Base-by-base conservation (phyloP, 2,888 invertebrate species). In the Zaprionus bogoriensis region DNA sequence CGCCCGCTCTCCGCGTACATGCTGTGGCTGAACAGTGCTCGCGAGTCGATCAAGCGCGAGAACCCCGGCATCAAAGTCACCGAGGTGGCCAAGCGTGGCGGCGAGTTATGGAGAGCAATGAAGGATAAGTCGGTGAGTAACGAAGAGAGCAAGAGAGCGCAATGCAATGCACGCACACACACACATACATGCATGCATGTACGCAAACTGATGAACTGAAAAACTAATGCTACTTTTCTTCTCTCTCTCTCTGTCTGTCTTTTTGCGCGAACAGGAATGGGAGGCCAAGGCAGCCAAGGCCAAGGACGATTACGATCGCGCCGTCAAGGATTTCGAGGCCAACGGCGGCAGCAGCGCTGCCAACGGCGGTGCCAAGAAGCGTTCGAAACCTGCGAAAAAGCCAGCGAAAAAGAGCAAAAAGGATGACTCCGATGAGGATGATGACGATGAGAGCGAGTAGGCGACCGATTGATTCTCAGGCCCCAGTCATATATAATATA, bases 51-150 rank as follows among this genome's bases (percentile, higher is more conserved):
- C 74, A 99, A 98, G 91, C 92, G 95, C 28, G 96, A 98, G 48
- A 94, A 96, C 92, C 98, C 99, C 23, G 98, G 97, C 67, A 95
- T 98, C 69, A 94, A 95, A 88, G 94, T 99, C 22, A 97, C 97
- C 6, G 99, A 99, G 88, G 94, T 99, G 65, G 95, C 98, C 38
- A 98, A 98, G 92, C 97, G 96, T 88, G 99, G 95, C 60, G 99
- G 99, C 46, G 98, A 99, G 92, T 92, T 97, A 92, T 99, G 99
- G 99, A 95, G 96, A 87, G 95, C 94, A 64, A 92, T 98, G 89
- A 95, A 95, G 87, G 96, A 97, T 88, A 98, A 97, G 92, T 93
- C 95, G 66, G 96, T 96, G 92, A 81, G 89, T 89, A 65, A 4
- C 6, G 3, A 2, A 14, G 12, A 2, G n/a, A n/a, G n/a, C n/a